Evolutionary conservation across 1,140 invertebrate genomes (phyloP), one percentile per base, ranked within the genome.

Genomic region (Temnothorax curvispinosus): DNA sequence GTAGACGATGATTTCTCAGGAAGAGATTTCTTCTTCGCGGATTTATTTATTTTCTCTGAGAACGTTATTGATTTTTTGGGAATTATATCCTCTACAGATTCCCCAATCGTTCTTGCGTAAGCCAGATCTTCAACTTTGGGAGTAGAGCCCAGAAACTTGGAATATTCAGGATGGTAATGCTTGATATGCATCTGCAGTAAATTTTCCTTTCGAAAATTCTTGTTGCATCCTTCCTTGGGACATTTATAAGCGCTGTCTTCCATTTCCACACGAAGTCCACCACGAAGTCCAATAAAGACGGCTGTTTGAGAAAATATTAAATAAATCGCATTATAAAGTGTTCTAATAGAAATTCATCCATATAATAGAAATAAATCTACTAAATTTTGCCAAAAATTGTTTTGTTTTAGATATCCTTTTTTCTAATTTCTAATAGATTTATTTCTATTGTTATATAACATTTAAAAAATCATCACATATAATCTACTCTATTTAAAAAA

Each of bases 171-270:
- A 95, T 99, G 98, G 92, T 98, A 98, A 94, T 98, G 98, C 90
- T 98, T 98, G n/a, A 98, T 97, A 91, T 99, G 98, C 97, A 98
- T 98, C 94, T 97, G 97, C 2, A 99, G 95, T 41, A 99, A 96
- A 90, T 98, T 98, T 91, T 99, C 98, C 93, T 98, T 99, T 27
- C 98, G 96, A 93, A 99, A 99, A 86, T 97, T 97, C 95, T 99
- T 99, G 15, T 96, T 96, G 93, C 98, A 99, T 6, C 97, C 97
- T 77, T 97, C 97, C 76, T 98, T 97, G 0, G 97, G 97, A 94
- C 98, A 99, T 38, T 97, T 96, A 62, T 97, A 97, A 11, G 97
- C 95, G 90, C 97, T 97, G 54, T 98, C 96, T 71, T 97, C 96
- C 81, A 97, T 96, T 94, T 97, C 96, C 2, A 97, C 97, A 92